phyloP scores from a whole-genome alignment of 2,797 vertebrate species.

The Anabacerthia variegaticeps region DNA sequence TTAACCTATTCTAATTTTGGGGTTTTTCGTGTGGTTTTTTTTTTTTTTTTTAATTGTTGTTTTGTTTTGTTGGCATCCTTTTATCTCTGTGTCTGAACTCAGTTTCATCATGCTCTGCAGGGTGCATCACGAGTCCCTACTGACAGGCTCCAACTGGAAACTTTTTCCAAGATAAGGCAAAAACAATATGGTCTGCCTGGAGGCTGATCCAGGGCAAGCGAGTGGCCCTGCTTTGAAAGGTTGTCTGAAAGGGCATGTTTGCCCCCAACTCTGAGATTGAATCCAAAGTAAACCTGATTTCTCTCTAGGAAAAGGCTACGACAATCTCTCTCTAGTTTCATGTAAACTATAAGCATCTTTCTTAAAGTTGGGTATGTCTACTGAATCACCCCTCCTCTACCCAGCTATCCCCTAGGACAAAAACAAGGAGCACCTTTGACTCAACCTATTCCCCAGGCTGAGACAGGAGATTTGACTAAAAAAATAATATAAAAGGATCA shows the following conservation, averaged over 20 bases:
- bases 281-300: conserved; percentile 60
- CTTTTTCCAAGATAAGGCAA: conserved; percentile 25
- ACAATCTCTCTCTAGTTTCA: conserved; percentile 5
- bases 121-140: not conserved
- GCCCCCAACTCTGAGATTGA: conserved; percentile 16
- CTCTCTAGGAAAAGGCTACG: conserved; percentile 49
- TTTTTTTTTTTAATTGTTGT: too few species aligned
- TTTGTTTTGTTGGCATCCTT: not conserved
- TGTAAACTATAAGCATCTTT: conserved; percentile 15
- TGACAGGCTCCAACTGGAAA: not conserved
- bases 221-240: conserved; percentile 44
- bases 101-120: not conserved
- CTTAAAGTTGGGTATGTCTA: not conserved
- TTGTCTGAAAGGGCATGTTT: conserved; percentile 62
- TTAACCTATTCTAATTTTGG: not conserved
- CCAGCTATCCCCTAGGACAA: not conserved
- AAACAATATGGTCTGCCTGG: not conserved
- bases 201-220: conserved; percentile 24
- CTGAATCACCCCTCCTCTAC: not conserved
- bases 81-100: not conserved
- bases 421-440: not conserved
- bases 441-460: not conserved
- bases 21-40: too few species aligned
- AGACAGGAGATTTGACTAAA: not conserved
- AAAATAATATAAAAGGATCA: not conserved